Base-by-base conservation (phyloP, 2,888 invertebrate genomes). In the Ecliptopera silaceata region DNA sequence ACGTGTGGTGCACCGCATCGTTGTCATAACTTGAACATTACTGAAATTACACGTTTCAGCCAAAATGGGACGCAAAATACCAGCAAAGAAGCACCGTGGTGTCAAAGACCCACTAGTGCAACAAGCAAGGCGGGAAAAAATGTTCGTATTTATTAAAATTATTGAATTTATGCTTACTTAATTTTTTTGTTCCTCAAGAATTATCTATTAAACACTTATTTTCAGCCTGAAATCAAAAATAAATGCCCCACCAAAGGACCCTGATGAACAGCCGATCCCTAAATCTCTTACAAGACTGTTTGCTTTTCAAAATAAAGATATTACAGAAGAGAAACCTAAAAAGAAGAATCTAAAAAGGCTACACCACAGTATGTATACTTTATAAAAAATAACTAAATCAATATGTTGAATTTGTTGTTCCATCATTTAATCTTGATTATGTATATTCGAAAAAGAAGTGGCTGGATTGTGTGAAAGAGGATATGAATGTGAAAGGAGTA, bases 91-190 rank as follows among this genome's bases (percentile, higher is more conserved):
- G 80, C 96, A 96, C 73, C 93, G 93, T 61, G 96, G 95, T 17
- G 92, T 96, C 1, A 95, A 95, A 74, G 96, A 97, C 86, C 96
- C 96, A 1, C 79, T 94, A 18, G 93, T 94, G 71, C 96, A 97
- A 79, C 92, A 92, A 63, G 94, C 92, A 5, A 88, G 88, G 69
- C 91, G 94, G 62, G 79, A 93, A 45, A 89, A 92, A 69, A 93
- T 92, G 96, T 96, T 91, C 42, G 41, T 46, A n/a, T 11, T 18
- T 12, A 26, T 10, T 26, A 6, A 26, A 26, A 26, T 26, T 8
- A 26, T 26, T 8, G 1, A 4, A 1, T 6, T 6, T 26, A 26
- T 4, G 20, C 20, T 6, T 26, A 26, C 26, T 1, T 26, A 26
- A 6, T 6, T 2, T 26, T 8, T 8, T 26, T 26, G 10, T 1